Conservation (phyloP, 2,888 invertebrate genomes). For the Diplazon laetatorius region DNA sequence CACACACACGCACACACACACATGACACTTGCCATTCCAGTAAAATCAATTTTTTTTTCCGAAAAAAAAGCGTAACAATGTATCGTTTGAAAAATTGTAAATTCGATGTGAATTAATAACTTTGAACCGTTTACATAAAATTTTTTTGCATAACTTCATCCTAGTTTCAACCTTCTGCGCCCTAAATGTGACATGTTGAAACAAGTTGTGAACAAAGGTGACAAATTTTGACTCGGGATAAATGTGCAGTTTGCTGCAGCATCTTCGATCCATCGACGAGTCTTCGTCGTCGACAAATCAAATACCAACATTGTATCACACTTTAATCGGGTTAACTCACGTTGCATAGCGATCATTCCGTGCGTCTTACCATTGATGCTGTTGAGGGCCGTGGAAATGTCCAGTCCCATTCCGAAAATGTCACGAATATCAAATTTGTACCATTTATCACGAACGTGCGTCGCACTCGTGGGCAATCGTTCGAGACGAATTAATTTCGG, state of each 20-base stretch:
- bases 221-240: too few species aligned
- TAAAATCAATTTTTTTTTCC: too few species aligned
- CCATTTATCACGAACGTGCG: constrained; percentile 9
- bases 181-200: too few species aligned
- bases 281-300: constrained; percentile 8
- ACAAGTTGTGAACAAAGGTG: too few species aligned
- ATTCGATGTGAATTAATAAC: too few species aligned
- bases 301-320: neutral
- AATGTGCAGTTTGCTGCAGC: neutral
- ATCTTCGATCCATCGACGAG: neutral
- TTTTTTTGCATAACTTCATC: too few species aligned
- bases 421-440: constrained; percentile 17
- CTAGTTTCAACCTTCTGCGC: too few species aligned
- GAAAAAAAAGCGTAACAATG: too few species aligned
- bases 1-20: too few species aligned
- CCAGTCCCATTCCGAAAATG: constrained; percentile 68
- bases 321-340: neutral
- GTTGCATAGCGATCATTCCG: neutral
- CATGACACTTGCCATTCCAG: too few species aligned
- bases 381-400: constrained; percentile 69
- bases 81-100: too few species aligned
- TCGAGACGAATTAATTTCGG: constrained; percentile 25
- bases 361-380: constrained; percentile 67
- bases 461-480: constrained; percentile 4
- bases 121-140: too few species aligned